Evolutionary conservation across 2,888 invertebrate genomes (phyloP).

Genomic region (Epinotia brunnichana): DNA sequence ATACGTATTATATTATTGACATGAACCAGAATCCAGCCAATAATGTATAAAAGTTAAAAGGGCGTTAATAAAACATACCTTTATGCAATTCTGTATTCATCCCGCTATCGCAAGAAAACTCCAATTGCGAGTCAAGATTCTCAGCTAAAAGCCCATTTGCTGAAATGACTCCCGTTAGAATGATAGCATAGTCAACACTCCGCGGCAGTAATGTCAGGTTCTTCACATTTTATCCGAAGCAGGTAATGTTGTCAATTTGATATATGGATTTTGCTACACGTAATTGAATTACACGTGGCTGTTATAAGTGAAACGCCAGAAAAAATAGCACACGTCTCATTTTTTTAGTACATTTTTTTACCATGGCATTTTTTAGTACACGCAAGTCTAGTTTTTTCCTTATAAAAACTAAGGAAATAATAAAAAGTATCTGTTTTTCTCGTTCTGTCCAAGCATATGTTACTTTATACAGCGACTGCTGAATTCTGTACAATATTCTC

Average conservation of each 20-base stretch:
- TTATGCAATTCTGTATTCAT: slow-evolving; percentile 31
- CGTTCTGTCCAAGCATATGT: too few relatives aligned
- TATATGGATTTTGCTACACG: slow-evolving; percentile 11
- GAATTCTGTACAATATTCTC: too few relatives aligned
- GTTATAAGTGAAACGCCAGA: neutral
- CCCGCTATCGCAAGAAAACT: slow-evolving; percentile 34
- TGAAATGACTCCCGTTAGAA: slow-evolving; percentile 38
- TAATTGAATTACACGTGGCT: neutral
- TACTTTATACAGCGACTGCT: too few relatives aligned
- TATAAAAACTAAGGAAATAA: too few relatives aligned
- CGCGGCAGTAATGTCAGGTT: slow-evolving; percentile 37
- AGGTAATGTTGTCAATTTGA: slow-evolving; percentile 20
- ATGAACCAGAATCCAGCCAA: too few relatives aligned
- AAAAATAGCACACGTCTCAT: too few relatives aligned
- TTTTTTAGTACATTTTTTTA: too few relatives aligned
- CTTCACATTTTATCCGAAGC: slow-evolving; percentile 29
- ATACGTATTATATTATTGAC: too few relatives aligned
- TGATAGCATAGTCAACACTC: slow-evolving; percentile 42
- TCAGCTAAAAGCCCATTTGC: slow-evolving; percentile 37
- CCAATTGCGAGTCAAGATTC: slow-evolving; percentile 27
- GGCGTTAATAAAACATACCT: neutral
- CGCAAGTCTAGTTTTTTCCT: too few relatives aligned
- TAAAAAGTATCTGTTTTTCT: too few relatives aligned
- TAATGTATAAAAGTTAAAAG: neutral
- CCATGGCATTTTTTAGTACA: too few relatives aligned